Evolutionary conservation across 2,797 vertebrate genomes (phyloP).

Genomic region (Alcedo quadribrachys): DNA sequence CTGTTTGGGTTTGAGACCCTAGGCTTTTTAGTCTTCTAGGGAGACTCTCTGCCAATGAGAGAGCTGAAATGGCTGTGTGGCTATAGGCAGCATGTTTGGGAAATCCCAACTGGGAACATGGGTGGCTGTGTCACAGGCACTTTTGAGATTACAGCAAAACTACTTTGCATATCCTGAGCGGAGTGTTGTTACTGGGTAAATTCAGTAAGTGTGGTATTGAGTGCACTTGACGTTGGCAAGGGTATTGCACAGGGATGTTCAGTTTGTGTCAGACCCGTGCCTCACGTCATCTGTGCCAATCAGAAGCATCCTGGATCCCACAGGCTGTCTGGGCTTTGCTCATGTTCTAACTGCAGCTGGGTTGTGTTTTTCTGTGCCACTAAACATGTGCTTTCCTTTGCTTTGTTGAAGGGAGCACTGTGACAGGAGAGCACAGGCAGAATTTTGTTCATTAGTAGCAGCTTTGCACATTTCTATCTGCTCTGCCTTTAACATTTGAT

Average conservation of each 20-base stretch:
- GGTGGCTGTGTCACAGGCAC: background rate
- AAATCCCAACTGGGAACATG: accelerated
- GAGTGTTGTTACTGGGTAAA: background rate
- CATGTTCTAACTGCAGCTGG: background rate
- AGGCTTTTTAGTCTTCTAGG: background rate
- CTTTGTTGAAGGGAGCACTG: background rate
- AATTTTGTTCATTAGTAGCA: background rate
- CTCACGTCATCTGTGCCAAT: accelerated
- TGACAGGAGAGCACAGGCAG: background rate
- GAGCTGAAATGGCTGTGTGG: background rate
- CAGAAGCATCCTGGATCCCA: background rate
- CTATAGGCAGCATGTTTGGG: background rate
- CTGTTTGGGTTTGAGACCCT: background rate
- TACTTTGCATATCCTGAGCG: background rate
- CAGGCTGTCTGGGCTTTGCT: background rate
- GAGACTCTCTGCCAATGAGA: background rate
- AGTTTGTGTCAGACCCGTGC: accelerated
- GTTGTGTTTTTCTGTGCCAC: background rate
- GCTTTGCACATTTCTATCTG: background rate
- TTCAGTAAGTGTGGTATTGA: background rate
- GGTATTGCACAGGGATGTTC: background rate
- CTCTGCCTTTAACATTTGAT: background rate
- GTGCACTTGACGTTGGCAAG: background rate
- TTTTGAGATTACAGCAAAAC: background rate
- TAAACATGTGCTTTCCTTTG: background rate